Evolutionary conservation across 2,888 invertebrate species (phyloP), one percentile per base, ranked within the genome.

Genomic region (Ophioninae sp.): DNA sequence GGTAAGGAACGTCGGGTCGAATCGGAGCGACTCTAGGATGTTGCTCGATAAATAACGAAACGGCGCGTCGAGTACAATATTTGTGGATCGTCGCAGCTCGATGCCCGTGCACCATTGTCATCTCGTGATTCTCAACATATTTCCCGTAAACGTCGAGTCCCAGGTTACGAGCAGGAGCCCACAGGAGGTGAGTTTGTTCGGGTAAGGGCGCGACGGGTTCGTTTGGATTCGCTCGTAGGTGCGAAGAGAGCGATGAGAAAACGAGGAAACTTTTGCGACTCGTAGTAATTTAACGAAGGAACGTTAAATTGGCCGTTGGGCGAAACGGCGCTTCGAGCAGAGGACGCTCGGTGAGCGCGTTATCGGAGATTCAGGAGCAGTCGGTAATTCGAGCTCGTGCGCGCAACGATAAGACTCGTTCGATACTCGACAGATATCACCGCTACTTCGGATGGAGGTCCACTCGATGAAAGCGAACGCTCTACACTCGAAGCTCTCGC

Each of bases 101-200:
- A 93, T 98, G 85, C 95, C 96, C 0, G 96, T 99, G 85, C 96
- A 97, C 91, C 96, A 97, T 92, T 98, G 98, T 90, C 98, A 99
- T 93, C 94, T 99, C 88, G 97, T 98, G 0, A 95, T 99, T 79
- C 95, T 99, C 58, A 98, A 98, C 93, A 96, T 98, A 10, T 97
- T 96, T 87, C 98, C 98, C 0, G 95, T 97, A 85, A 97, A 96
- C 87, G 95, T 96, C 51, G 96, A 97, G 74, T 95, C 96, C 0
- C 94, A 95, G 91, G 96, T 98, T 9, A 96, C 95, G 51, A 96
- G 96, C 91, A 96, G 96, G 89, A 94, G 94, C 22, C 92, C 95
- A 13, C 94, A 95, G 90, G 96, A 96, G 94, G 94, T 79, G 87
- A 81, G 84, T 2, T 10, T 44, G 44, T 13, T 44, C 13, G 37